Conservation (phyloP, 35 echinoderm and acorn worm species). For the Hemicentrotus pulcherrimus region DNA sequence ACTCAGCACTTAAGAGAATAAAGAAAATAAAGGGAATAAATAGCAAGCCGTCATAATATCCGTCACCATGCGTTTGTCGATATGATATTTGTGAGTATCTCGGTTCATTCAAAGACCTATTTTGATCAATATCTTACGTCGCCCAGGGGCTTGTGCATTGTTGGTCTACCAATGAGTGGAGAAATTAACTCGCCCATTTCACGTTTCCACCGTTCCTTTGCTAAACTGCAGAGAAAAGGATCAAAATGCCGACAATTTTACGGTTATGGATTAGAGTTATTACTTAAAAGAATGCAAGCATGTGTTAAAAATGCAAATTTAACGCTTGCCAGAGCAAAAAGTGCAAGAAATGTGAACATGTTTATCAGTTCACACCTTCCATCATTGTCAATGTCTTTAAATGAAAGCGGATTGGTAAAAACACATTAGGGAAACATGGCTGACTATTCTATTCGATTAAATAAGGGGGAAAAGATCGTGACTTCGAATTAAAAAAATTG, state of each 20-base stretch:
- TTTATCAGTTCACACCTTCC: neutral
- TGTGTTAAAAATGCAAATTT: neutral
- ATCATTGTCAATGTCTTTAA: no score
- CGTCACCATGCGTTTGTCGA: neutral
- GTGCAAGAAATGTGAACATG: neutral
- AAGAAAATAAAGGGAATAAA: neutral
- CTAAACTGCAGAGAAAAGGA: neutral
- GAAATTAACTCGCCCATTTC: neutral
- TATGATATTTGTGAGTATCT: neutral
- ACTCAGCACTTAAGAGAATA: no score
- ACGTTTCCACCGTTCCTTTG: neutral
- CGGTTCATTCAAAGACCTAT: constrained; percentile 9
- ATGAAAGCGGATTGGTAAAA: no score
- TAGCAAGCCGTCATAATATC: neutral
- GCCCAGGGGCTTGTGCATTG: neutral
- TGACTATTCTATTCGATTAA: no score
- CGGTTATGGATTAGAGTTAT: neutral
- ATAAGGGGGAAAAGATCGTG: no score
- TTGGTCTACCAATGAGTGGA: neutral
- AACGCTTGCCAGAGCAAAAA: neutral
- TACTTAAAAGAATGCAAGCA: neutral
- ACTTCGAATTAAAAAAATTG: no score
- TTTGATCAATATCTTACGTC: neutral
- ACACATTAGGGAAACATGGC: no score
- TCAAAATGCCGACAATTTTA: neutral